These are phyloP conservation scores for Madoqua kirkii DNA, from an alignment of 2,113 vertebrate genomes.

Conservation along the genomic window DNA sequence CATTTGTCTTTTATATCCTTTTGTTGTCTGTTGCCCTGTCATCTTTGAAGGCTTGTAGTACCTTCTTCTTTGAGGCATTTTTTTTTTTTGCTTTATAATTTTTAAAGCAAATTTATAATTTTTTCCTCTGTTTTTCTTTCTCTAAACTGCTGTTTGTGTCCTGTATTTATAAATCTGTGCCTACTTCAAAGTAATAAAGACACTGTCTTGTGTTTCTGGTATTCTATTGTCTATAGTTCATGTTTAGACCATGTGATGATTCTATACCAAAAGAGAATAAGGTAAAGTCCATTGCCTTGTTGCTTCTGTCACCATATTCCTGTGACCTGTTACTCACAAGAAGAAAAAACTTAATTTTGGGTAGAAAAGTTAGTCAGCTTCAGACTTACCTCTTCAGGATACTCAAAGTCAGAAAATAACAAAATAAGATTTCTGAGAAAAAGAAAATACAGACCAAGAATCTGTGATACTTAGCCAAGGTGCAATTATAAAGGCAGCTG, in stretches of 20 bases:
- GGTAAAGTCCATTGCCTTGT: neutral
- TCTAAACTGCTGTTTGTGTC: neutral
- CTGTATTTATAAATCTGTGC: neutral
- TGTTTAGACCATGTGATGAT: neutral
- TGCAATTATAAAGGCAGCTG: neutral
- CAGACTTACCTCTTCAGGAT: neutral
- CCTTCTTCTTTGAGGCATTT: neutral
- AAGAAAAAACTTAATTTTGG: neutral
- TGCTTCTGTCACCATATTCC: neutral
- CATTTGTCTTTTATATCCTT: neutral
- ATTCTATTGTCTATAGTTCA: neutral
- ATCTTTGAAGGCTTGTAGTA: neutral
- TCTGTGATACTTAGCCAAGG: neutral
- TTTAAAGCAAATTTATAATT: neutral
- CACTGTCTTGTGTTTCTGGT: neutral
- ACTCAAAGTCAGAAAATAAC: neutral
- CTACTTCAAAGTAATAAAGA: constrained; percentile 5
- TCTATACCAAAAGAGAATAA: neutral
- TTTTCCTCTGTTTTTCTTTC: neutral
- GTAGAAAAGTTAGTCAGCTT: neutral
- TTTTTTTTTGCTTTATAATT: neutral
- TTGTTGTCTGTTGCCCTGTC: neutral
- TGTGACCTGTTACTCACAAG: neutral
- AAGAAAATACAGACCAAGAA: constrained; percentile 23
- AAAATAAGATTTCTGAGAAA: neutral